Evolutionary conservation across 2,797 vertebrate genomes (phyloP).

Genomic region (Meda fulgida): DNA sequence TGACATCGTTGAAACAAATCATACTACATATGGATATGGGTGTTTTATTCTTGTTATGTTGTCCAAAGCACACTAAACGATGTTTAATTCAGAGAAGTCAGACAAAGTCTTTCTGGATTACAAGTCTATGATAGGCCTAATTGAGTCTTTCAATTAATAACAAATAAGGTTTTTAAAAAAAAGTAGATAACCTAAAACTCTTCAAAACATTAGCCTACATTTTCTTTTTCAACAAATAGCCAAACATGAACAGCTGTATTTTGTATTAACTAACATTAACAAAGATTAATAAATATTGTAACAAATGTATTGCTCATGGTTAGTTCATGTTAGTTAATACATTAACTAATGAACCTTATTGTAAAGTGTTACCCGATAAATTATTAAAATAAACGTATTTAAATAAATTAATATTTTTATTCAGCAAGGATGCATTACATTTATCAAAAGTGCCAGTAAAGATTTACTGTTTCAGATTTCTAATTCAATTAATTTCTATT

Average conservation of each 20-base stretch:
- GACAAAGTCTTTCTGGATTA: neutral
- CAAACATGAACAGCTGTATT: neutral
- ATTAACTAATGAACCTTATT: no score
- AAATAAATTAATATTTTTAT: neutral
- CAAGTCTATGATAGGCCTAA: no score
- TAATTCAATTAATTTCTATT: neutral
- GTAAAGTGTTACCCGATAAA: neutral
- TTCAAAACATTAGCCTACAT: neutral
- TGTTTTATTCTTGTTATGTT: neutral
- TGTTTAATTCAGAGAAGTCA: neutral
- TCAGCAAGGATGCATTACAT: neutral
- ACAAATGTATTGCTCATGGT: no score
- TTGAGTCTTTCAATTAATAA: no score
- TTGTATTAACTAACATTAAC: no score
- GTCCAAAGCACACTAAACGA: neutral
- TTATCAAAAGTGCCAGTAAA: neutral
- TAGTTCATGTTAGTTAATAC: no score
- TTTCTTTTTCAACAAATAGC: neutral
- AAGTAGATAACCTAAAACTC: neutral
- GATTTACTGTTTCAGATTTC: neutral
- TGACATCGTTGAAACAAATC: conserved; percentile 2
- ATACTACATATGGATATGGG: neutral
- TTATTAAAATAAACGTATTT: neutral
- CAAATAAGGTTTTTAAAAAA: neutral
- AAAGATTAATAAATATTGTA: no score